A percentile compares a stretch with the other conserved stretches of the same genome.
These are phyloP conservation scores for Oncorhynchus tshawytscha DNA, from an alignment of 2,113 vertebrate species.

Conservation along the genomic window DNA sequence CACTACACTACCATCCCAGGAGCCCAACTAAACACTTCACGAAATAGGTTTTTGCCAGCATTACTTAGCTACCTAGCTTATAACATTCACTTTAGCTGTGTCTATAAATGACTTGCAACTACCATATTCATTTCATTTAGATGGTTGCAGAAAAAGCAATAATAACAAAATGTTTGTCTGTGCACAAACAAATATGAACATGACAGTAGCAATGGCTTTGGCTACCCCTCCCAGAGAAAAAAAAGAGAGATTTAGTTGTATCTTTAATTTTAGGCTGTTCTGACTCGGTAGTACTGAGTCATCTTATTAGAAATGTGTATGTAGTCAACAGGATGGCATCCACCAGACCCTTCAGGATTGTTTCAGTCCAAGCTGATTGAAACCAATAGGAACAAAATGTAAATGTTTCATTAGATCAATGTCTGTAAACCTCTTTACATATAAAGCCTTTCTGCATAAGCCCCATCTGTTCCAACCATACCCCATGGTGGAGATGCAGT, in stretches of 20 bases:
- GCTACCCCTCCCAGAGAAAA: not conserved
- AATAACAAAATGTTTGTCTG: not conserved
- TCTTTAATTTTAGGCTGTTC: not conserved
- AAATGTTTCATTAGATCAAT: conserved; percentile 69
- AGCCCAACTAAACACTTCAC: conserved; percentile 6
- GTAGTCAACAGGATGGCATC: not conserved
- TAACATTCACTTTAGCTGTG: not conserved
- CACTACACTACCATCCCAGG: conserved; percentile 12
- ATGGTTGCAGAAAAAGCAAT: not conserved
- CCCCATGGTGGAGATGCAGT: conserved; percentile 53
- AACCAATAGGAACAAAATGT: conserved; percentile 56
- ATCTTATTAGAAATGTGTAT: not conserved
- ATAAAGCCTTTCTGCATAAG: conserved; percentile 64
- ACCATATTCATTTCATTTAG: not conserved
- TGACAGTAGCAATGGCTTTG: not conserved
- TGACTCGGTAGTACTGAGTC: not conserved
- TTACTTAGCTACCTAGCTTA: not conserved
- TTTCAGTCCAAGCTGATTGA: conserved; percentile 29
- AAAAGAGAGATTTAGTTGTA: not conserved
- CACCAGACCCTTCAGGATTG: conserved; percentile 25
- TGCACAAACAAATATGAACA: not conserved
- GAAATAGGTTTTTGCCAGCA: not conserved
- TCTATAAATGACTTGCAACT: not conserved
- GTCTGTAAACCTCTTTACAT: conserved; percentile 70
- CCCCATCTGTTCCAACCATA: conserved; percentile 63